Conservation (phyloP, 1,140 invertebrate genomes). For the Hyphantria cunea region DNA sequence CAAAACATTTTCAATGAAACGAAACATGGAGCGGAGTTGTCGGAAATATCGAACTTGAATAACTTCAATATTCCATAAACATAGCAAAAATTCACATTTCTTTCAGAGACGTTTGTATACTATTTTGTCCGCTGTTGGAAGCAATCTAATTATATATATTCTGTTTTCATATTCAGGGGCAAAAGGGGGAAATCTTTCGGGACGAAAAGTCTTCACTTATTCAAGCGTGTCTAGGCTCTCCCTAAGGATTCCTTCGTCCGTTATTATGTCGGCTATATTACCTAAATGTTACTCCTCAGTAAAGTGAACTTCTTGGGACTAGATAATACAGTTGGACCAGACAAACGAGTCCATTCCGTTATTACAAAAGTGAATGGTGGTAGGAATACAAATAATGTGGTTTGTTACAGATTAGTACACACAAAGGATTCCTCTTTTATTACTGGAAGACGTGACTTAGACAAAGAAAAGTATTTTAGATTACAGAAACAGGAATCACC, state of each 20-base stretch:
- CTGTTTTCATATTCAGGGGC: slow-evolving; percentile 5
- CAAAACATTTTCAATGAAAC: slow-evolving; percentile 14
- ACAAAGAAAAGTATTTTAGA: too few relatives aligned
- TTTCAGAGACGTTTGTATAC: not conserved
- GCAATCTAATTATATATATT: slow-evolving; percentile 1
- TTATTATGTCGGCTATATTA: slow-evolving; percentile 10
- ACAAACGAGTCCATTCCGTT: not conserved
- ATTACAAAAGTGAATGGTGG: not conserved
- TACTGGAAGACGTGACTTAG: too few relatives aligned
- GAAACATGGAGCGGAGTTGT: slow-evolving; percentile 3
- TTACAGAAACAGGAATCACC: too few relatives aligned
- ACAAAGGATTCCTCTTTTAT: too few relatives aligned
- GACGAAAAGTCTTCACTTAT: slow-evolving; percentile 8
- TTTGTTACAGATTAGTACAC: too few relatives aligned
- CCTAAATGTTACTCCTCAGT: slow-evolving; percentile 2
- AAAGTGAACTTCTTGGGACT: not conserved
- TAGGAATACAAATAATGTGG: too few relatives aligned
- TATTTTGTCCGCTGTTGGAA: not conserved
- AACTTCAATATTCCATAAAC: slow-evolving; percentile 6
- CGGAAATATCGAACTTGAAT: slow-evolving; percentile 16
- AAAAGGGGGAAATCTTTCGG: not conserved
- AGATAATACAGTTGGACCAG: not conserved
- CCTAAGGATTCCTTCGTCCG: slow-evolving; percentile 2
- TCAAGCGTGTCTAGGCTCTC: slow-evolving; percentile 1
- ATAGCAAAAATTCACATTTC: not conserved